Conservation (phyloP, 2,797 vertebrate species). For the Synaphobranchus kaupii region DNA sequence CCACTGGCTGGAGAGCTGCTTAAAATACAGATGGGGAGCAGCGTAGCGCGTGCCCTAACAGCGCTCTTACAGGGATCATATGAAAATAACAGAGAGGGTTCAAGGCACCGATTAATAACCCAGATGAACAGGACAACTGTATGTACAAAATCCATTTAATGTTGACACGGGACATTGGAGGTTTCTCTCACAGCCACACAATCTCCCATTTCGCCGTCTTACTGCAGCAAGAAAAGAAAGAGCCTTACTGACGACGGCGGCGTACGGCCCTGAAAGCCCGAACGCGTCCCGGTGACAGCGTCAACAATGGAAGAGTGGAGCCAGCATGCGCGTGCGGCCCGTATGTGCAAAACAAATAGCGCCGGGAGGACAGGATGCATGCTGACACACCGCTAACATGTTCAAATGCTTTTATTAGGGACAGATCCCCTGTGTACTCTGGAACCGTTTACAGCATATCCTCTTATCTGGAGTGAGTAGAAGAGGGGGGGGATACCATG, state of each 20-base stretch:
- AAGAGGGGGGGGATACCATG: neutral
- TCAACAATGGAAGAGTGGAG: neutral
- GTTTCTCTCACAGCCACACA: neutral
- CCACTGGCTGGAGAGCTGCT: constrained; percentile 23
- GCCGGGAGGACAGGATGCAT: neutral
- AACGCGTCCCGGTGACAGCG: neutral
- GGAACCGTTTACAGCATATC: neutral
- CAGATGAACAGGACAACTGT: constrained; percentile 9
- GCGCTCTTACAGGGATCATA: constrained; percentile 20
- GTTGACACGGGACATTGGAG: neutral
- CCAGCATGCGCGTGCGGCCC: too few species aligned
- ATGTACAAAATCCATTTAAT: neutral
- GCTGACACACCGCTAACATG: neutral
- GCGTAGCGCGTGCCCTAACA: constrained; percentile 5
- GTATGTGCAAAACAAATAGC: neutral
- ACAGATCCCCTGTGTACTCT: neutral
- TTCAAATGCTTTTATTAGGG: too few species aligned
- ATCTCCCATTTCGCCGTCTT: too few species aligned
- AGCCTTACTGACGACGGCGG: neutral
- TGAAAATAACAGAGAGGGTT: constrained; percentile 25
- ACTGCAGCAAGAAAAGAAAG: neutral
- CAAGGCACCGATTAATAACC: constrained; percentile 1
- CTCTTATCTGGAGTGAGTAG: neutral
- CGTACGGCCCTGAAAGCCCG: neutral
- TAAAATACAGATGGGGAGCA: constrained; percentile 15